Conservation (phyloP, 2,888 invertebrate genomes). For the Microdon myrmicae region DNA sequence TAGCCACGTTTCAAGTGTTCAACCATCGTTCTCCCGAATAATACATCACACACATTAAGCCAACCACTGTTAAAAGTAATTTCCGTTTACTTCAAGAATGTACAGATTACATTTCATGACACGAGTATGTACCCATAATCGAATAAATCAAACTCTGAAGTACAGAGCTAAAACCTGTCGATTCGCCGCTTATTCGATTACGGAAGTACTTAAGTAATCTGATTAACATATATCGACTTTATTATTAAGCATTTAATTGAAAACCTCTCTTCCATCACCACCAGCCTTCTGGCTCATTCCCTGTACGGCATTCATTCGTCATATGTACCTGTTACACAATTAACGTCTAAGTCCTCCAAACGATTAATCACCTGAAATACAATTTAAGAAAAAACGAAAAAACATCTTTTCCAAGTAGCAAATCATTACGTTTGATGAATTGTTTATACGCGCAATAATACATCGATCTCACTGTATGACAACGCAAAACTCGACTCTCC, state of each 20-base stretch:
- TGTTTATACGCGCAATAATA: conserved; percentile 46
- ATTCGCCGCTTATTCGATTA: conserved; percentile 30
- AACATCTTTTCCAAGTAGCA: conserved; percentile 43
- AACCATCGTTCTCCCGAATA: too few species aligned
- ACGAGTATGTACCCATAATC: too few species aligned
- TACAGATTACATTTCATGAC: too few species aligned
- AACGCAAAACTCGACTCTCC: too few species aligned
- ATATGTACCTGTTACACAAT: conserved; percentile 20
- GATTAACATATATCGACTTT: conserved; percentile 27
- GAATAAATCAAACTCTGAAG: too few species aligned
- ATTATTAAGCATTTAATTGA: too few species aligned
- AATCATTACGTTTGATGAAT: conserved; percentile 51
- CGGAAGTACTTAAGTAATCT: conserved; percentile 31
- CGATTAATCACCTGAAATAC: conserved; percentile 39
- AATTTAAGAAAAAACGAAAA: too few species aligned
- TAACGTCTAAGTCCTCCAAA: conserved; percentile 32
- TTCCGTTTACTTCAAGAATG: too few species aligned
- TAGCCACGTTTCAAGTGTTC: too few species aligned
- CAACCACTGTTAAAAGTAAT: too few species aligned
- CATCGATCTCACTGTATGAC: conserved; percentile 22
- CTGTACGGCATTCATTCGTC: not conserved
- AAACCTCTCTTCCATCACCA: conserved; percentile 8
- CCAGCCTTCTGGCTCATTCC: not conserved
- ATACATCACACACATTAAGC: too few species aligned
- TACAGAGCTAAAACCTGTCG: too few species aligned